Base-by-base conservation (phyloP, 2,113 vertebrate genomes). In the Tapirus terrestris region DNA sequence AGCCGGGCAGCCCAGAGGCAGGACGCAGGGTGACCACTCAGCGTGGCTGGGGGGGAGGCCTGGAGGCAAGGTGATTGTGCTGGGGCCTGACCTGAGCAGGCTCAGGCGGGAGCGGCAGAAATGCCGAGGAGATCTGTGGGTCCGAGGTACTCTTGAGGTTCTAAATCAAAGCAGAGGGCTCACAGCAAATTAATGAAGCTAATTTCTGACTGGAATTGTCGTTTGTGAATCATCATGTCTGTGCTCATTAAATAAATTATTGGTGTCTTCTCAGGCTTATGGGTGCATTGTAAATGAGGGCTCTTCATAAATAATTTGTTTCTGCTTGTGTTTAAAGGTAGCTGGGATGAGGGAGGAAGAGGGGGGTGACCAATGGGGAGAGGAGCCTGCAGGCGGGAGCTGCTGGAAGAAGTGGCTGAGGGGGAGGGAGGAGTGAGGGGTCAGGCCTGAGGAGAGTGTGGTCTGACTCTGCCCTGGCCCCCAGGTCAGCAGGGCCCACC, bases 211-310 rank as follows among this genome's bases (percentile, higher is more conserved):
- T 98, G 96, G 97, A 99, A 98, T 98, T 97, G 98, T 98, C 92
- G 85, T 98, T 98, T 98, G 98, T 98, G 98, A 98, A 98, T 98
- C 98, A 98, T 98, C 76, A 43, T 98, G 98, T 98, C 98, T 99
- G 98, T 98, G 97, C 98, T 98, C 98, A 98, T 99, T 99, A 99
- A 98, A 99, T 98, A 99, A 99, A 99, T 99, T 98, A 99, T 98
- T 95, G 96, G 97, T 98, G 98, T 98, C 99, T 99, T 99, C 98
- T 97, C 98, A 96, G 98, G 96, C 98, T 99, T 99, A 98, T 98
- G 97, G 98, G 98, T 68, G 84, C 98, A 98, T 98, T 98, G 86
- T 98, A 99, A 99, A 98, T 99, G 98, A 98, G 89, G 98, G 68
- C 72, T 98, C 96, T 98, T 98, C 98, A 99, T 98, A 98, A 99